Percentiles rank a stretch among this genome's conserved stretches.
These are phyloP conservation scores for Sciurus carolinensis DNA, from an alignment of 2,797 vertebrate species.

Conservation along the genomic window DNA sequence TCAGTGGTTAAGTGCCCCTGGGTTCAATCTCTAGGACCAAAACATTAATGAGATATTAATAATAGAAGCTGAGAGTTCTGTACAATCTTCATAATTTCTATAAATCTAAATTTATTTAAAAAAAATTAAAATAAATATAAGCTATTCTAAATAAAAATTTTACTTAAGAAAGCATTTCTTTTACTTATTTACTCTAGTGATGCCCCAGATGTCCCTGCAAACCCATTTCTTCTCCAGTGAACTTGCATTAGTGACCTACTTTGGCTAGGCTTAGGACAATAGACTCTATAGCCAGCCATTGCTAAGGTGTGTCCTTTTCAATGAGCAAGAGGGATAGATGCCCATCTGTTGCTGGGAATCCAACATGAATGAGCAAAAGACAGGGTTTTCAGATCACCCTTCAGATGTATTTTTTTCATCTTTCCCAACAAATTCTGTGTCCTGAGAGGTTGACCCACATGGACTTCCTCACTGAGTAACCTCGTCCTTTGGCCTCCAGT, in stretches of 20 bases:
- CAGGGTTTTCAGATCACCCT: neutral
- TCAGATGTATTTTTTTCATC: neutral
- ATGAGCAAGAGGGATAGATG: neutral
- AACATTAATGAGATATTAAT: neutral
- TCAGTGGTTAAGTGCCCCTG: too few species aligned
- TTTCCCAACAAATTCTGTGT: neutral
- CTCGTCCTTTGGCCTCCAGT: neutral
- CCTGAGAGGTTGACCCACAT: neutral
- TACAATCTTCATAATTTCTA: neutral
- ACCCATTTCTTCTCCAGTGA: neutral
- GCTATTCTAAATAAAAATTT: neutral
- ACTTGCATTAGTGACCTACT: too few species aligned
- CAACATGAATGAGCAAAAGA: too few species aligned
- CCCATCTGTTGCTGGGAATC: neutral
- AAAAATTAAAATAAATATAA: neutral
- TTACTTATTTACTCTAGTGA: neutral
- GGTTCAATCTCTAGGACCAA: too few species aligned
- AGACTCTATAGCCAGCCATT: neutral
- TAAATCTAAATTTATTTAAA: conserved; percentile 5
- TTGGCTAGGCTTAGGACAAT: neutral
- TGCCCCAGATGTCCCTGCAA: neutral
- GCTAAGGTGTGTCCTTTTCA: accelerated
- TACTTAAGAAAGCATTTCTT: neutral
- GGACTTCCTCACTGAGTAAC: neutral
- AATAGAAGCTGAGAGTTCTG: neutral